Conservation (phyloP, 1,140 invertebrate genomes). For the Thalassaphorura encarpata region DNA sequence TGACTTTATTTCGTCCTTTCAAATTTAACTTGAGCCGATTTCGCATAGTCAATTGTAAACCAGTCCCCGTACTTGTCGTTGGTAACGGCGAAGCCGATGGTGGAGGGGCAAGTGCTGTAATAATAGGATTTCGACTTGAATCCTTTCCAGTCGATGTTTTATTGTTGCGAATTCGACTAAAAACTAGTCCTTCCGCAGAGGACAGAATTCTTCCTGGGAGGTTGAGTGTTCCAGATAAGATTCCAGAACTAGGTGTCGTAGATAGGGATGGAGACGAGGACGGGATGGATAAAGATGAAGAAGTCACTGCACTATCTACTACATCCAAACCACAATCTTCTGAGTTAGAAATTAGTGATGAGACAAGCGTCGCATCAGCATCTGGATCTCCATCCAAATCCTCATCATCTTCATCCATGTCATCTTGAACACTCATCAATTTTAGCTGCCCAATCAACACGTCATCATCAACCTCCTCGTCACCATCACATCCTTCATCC, state of each 20-base stretch:
- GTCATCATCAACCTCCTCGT: neutral
- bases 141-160: neutral
- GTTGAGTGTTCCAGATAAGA: neutral
- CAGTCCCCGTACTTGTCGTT: neutral
- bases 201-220: neutral
- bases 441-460: neutral
- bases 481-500: neutral
- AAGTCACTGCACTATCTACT: neutral
- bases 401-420: conserved; percentile 1
- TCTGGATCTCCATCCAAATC: neutral
- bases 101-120: neutral
- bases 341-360: neutral
- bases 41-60: neutral
- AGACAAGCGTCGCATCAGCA: conserved; percentile 2
- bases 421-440: neutral
- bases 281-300: neutral
- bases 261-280: neutral
- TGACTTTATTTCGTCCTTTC: conserved; percentile 1
- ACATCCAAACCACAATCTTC: neutral
- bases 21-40: conserved; percentile 8
- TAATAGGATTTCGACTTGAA: neutral
- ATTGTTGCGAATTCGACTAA: neutral
- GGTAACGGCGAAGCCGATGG: neutral
- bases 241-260: neutral
- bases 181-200: neutral